Evolutionary conservation across 1,140 invertebrate species (phyloP).

Genomic region (Drosophila sucinea): DNA sequence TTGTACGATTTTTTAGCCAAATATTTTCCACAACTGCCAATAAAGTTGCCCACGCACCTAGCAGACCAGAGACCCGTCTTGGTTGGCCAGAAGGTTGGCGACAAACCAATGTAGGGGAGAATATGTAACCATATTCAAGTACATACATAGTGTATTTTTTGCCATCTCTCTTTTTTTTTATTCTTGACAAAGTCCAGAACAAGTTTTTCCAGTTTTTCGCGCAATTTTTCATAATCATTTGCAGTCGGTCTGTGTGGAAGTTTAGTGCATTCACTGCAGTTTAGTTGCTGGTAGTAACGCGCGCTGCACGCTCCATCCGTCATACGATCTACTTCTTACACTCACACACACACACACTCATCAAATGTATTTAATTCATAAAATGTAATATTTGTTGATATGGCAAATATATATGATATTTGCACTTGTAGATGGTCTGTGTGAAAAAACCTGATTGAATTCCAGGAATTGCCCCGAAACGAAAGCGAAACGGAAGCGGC

Average conservation of each 20-base stretch:
- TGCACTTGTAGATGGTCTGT: conserved; percentile 39
- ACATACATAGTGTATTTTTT: conserved; percentile 8
- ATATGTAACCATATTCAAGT: no score
- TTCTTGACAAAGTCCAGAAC: conserved; percentile 34
- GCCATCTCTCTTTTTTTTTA: conserved; percentile 56
- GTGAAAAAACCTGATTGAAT: conserved; percentile 68
- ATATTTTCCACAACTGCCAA: conserved; percentile 81
- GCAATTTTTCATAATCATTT: conserved; percentile 74
- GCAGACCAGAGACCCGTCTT: conserved; percentile 57
- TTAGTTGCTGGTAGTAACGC: conserved; percentile 54
- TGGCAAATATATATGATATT: conserved; percentile 43
- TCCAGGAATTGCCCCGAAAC: conserved; percentile 63
- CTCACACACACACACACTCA: background rate
- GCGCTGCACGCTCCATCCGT: conserved; percentile 64
- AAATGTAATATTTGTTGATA: conserved; percentile 52
- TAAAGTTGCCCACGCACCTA: conserved; percentile 71
- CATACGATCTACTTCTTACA: conserved; percentile 38
- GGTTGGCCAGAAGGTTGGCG: conserved; percentile 43
- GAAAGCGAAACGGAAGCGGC: conserved; percentile 66
- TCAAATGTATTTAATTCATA: conserved; percentile 52
- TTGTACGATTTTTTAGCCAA: conserved; percentile 77
- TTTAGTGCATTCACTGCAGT: conserved; percentile 69
- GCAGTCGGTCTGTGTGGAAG: conserved; percentile 28
- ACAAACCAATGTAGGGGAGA: background rate
- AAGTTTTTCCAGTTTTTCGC: conserved; percentile 75